Evolutionary conservation across 1,140 invertebrate species (phyloP), one percentile per base, ranked within the genome.

Genomic region (Adelges cooleyi): DNA sequence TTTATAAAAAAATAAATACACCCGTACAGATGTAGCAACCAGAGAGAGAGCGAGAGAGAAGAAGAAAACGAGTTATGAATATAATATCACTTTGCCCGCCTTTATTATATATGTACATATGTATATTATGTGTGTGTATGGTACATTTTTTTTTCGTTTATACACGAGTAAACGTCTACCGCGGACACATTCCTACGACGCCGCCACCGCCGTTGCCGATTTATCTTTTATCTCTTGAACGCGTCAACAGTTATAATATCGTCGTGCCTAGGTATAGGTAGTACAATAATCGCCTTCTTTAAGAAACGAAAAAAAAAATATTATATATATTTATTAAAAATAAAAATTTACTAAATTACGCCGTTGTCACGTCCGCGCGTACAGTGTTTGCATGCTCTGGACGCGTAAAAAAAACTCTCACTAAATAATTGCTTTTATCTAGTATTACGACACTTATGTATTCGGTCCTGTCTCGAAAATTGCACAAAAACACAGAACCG

Each of bases 61-160:
- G 18, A 48, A 46, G 18, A 46, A 62, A 62, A 62, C 56, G 42
- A 62, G 56, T 62, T 62, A 62, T 62, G 56, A 62, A 62, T 62
- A 62, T 62, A 48, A 62, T 62, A 62, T 46, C 25, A 33, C 54
- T 29, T 10, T 17, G 53, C 38, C 53, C n/a, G 40, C 53, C 23
- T 11, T 33, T 33, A 33, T 33, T 33, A 11, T 59, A 23, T 25
- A 22, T n/a, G 6, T 56, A 62, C 25, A 9, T 62, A 25, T 62
- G 29, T 48, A 62, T 17, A n/a, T 44, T 44, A n/a, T 44, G 10
- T 33, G 11, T 33, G 29, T 33, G 29, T 33, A 33, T 11, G 29
- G 29, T 44, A 44, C 40, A n/a, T 44, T 6, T 48, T 62, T 33
- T 22, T 33, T 5, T 9, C 5, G 25, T 62, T 62, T 62, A 33